Conservation (phyloP, 2,888 invertebrate species). For the Temnothorax rugatulus region DNA sequence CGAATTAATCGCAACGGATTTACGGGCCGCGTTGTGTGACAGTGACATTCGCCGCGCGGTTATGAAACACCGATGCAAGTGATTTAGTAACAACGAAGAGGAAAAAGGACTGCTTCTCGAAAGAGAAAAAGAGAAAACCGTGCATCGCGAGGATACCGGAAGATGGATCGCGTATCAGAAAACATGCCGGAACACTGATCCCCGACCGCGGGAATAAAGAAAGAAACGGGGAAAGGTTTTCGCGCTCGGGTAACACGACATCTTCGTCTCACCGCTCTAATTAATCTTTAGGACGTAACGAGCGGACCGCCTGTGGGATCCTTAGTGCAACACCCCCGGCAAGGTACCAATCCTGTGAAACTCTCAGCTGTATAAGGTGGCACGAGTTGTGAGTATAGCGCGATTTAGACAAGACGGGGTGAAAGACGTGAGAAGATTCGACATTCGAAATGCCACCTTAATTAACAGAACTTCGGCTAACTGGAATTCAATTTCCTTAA, state of each 20-base stretch:
- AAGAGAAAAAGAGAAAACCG: background rate
- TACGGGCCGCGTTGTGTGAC: constrained; percentile 61
- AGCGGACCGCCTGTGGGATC: constrained; percentile 9
- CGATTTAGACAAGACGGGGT: constrained; percentile 1
- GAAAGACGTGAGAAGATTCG: constrained; percentile 36
- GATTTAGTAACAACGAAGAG: constrained; percentile 51
- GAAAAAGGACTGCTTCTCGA: background rate
- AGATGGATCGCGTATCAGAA: constrained; percentile 60
- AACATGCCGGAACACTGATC: constrained; percentile 50
- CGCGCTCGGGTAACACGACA: constrained; percentile 52
- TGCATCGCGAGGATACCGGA: constrained; percentile 49
- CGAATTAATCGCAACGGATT: constrained; percentile 74
- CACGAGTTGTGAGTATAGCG: constrained; percentile 3
- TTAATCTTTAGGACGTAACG: constrained; percentile 64
- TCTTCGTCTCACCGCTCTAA: constrained; percentile 52
- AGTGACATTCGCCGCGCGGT: constrained; percentile 58
- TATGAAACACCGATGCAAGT: constrained; percentile 67
- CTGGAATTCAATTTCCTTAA: constrained; percentile 58
- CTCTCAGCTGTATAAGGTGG: constrained; percentile 18
- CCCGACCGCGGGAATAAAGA: constrained; percentile 38
- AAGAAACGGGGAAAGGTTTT: constrained; percentile 13
- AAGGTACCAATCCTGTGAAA: constrained; percentile 43
- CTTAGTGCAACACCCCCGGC: constrained; percentile 35
- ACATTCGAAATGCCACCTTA: constrained; percentile 49
- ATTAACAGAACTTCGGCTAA: constrained; percentile 59